Base-by-base conservation (phyloP, 2,797 vertebrate species). In the Enteromius mattozi region DNA sequence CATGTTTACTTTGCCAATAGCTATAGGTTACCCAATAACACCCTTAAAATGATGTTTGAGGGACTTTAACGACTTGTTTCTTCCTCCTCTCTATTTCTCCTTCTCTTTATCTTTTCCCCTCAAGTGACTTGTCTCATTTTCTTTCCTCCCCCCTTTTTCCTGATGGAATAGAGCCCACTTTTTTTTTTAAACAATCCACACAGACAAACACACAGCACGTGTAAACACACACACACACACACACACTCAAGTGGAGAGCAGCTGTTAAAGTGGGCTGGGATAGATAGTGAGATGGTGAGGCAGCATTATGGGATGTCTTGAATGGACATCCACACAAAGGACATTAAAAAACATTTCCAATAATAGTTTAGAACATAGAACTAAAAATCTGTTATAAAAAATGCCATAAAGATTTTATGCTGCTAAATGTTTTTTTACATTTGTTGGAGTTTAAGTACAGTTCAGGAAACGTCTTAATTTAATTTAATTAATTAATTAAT, bases 181-280 rank as follows among this genome's bases (percentile, higher is more conserved):
- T 84, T 40, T 75, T 40, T 42, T 66, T 40, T 21, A 33, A 65
- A 45, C 69, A 47, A 66, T 37, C 14, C 37, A 78, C 74, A 37
- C 19, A 42, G 83, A 66, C 77, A 83, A 65, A 61, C 27, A 66
- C 40, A 42, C 68, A 86, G 61, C 10, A 21, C 30, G 35, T 68
- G 63, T 71, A 88, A 84, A 88, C 88, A 88, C 27, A 70, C 35
- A 80, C 35, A 49, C 63, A 77, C 84, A 88, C 78, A 82, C 70
- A 65, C 78, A 63, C 21, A 54, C 75, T 72, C 14, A 63, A 68
- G 77, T 66, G 42, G 24, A 71, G 35, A 80, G 37, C 80, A 86
- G 82, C 82, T 87, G 76, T 66, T 78, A 33, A 49, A 61, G 27
- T 63, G 59, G 61, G 49, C 79, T 68, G 59, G 78, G 51, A 84